Conservation (phyloP, 2,888 invertebrate genomes). For the Lithosia quadra region DNA sequence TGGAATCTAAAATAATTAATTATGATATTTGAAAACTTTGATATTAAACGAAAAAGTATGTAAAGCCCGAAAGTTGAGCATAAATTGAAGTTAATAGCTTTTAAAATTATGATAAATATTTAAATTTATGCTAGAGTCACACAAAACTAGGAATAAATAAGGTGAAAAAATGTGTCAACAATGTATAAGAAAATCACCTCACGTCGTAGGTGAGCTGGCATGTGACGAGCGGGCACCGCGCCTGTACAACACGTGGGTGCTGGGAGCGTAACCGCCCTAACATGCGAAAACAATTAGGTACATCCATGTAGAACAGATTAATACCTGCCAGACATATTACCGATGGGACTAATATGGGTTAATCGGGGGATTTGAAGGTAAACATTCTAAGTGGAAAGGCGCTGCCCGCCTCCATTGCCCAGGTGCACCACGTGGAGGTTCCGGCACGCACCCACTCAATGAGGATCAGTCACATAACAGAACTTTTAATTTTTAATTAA, state of each 20-base stretch:
- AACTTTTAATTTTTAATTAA: too few species aligned
- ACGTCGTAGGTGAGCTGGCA: constrained; percentile 42
- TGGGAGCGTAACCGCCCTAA: constrained; percentile 51
- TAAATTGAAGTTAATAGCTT: background rate
- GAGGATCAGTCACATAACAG: too few species aligned
- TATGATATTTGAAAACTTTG: background rate
- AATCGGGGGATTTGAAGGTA: background rate
- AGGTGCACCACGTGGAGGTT: too few species aligned
- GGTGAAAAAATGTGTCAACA: constrained; percentile 35
- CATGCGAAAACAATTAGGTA: constrained; percentile 54
- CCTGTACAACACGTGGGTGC: constrained; percentile 44
- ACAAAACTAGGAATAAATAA: constrained; percentile 19
- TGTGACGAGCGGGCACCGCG: constrained; percentile 46
- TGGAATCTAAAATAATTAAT: background rate
- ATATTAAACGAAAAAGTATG: background rate
- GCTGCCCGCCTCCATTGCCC: too few species aligned
- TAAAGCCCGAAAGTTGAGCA: background rate
- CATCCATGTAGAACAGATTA: constrained; percentile 30
- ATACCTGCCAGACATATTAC: constrained; percentile 26
- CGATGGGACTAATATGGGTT: constrained; percentile 13
- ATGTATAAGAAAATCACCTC: constrained; percentile 38
- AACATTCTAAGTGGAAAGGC: too few species aligned
- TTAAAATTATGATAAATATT: background rate
- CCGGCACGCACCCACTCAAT: too few species aligned
- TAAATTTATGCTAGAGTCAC: background rate